Percentiles rank a stretch among this genome's conserved stretches.
Conservation (phyloP, 2,888 invertebrate genomes). For the Calameuta pallipes region DNA sequence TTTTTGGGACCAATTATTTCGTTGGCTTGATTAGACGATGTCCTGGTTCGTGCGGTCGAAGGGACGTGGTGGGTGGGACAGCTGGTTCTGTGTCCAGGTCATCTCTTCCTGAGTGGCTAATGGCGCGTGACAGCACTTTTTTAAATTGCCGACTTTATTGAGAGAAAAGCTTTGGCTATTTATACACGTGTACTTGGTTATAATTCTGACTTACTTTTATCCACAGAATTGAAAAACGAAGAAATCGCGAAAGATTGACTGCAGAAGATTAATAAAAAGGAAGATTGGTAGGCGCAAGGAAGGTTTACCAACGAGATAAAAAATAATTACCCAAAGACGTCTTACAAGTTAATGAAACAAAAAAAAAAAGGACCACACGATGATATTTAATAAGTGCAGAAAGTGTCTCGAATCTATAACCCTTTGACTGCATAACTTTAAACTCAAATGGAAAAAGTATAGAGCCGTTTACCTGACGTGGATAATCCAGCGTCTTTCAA, state of each 20-base stretch:
- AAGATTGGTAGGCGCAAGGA: neutral
- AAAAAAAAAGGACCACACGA: neutral
- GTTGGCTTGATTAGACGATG: neutral
- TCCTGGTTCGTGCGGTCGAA: neutral
- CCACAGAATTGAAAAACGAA: neutral
- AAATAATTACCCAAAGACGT: neutral
- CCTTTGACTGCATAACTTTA: neutral
- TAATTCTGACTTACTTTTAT: neutral
- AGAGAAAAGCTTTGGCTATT: neutral
- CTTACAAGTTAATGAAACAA: neutral
- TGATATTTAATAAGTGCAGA: neutral
- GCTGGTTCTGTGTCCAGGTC: neutral
- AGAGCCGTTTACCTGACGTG: neutral
- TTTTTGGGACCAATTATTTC: neutral
- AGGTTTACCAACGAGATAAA: neutral
- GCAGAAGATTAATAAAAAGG: neutral
- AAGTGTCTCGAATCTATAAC: neutral
- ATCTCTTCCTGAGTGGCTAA: neutral
- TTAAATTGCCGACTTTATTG: slow-evolving; percentile 5
- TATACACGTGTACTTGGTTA: neutral
- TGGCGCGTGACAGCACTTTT: slow-evolving; percentile 4
- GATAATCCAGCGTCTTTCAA: neutral
- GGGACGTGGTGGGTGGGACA: neutral
- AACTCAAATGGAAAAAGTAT: neutral
- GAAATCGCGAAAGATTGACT: neutral